These are phyloP conservation scores for Scatophagus argus DNA, from an alignment of 2,113 vertebrate genomes.

Conservation along the genomic window DNA sequence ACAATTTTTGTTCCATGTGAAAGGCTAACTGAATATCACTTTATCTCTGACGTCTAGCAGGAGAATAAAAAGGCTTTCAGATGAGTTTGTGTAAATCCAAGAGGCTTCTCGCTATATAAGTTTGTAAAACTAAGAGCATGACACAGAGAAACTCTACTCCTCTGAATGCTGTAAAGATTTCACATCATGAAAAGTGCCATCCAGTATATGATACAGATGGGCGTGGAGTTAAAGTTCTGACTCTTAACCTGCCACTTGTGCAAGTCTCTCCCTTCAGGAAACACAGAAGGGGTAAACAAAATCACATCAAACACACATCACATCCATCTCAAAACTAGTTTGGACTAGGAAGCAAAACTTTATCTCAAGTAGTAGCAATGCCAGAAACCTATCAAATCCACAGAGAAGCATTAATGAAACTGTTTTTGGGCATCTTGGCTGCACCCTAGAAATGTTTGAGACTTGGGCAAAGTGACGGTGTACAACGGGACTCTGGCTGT, in stretches of 20 bases:
- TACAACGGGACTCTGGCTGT: constrained; percentile 72
- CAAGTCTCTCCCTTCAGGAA: constrained; percentile 66
- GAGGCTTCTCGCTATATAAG: constrained; percentile 34
- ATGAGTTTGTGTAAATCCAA: constrained; percentile 61
- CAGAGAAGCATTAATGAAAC: constrained; percentile 77
- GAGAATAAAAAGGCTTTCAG: constrained; percentile 64
- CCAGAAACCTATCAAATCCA: constrained; percentile 80
- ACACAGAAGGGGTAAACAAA: constrained; percentile 66
- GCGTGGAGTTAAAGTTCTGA: constrained; percentile 62
- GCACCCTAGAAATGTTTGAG: constrained; percentile 70
- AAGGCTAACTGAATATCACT: constrained; percentile 68
- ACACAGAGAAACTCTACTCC: constrained; percentile 51
- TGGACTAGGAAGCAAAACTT: constrained; percentile 73
- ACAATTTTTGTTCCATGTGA: constrained; percentile 59
- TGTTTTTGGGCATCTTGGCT: constrained; percentile 81
- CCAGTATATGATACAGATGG: constrained; percentile 45
- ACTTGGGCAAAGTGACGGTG: constrained; percentile 77
- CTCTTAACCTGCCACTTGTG: constrained; percentile 64
- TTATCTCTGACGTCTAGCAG: constrained; percentile 57
- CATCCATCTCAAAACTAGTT: constrained; percentile 76
- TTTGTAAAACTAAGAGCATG: constrained; percentile 60
- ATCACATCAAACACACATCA: constrained; percentile 78
- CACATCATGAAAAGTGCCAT: constrained; percentile 55
- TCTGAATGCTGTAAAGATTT: constrained; percentile 38
- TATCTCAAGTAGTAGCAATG: constrained; percentile 70